phyloP scores from a whole-genome alignment of 2,113 vertebrate species.

The Uropsilus gracilis region DNA sequence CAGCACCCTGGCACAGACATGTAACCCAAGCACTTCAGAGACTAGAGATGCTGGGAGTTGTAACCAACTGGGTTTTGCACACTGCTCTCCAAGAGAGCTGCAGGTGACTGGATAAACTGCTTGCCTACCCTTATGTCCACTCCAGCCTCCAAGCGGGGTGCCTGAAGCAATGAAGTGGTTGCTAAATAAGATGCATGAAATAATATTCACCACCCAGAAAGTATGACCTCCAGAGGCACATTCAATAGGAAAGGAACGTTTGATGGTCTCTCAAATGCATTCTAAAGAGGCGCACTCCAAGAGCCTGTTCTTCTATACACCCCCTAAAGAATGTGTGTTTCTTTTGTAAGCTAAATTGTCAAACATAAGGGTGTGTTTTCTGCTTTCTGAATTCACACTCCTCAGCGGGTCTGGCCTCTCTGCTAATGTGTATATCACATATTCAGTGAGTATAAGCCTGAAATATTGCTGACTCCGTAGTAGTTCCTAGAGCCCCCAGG shows the following conservation, averaged over 20 bases:
- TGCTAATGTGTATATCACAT: background rate
- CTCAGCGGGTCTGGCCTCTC: background rate
- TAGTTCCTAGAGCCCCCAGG: background rate
- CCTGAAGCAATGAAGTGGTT: background rate
- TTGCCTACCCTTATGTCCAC: background rate
- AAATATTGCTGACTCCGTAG: background rate
- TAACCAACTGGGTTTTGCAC: background rate
- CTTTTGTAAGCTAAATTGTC: background rate
- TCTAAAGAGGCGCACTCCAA: background rate
- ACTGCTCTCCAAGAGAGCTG: background rate
- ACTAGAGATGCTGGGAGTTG: background rate
- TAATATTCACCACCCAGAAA: background rate
- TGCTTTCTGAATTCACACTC: background rate
- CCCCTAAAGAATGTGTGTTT: background rate
- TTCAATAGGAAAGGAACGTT: background rate
- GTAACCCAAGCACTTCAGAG: background rate
- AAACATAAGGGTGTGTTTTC: background rate
- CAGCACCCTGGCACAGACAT: background rate
- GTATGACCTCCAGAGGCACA: background rate
- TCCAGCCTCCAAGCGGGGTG: background rate
- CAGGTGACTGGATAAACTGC: background rate
- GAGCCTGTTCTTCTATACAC: background rate
- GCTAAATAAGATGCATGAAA: background rate
- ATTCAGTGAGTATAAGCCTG: background rate
- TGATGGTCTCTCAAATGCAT: background rate